A percentile compares a stretch with the other conserved stretches of the same genome.
These are phyloP conservation scores for Bombylius discolor DNA, from an alignment of 2,888 invertebrate species.

Conservation along the genomic window DNA sequence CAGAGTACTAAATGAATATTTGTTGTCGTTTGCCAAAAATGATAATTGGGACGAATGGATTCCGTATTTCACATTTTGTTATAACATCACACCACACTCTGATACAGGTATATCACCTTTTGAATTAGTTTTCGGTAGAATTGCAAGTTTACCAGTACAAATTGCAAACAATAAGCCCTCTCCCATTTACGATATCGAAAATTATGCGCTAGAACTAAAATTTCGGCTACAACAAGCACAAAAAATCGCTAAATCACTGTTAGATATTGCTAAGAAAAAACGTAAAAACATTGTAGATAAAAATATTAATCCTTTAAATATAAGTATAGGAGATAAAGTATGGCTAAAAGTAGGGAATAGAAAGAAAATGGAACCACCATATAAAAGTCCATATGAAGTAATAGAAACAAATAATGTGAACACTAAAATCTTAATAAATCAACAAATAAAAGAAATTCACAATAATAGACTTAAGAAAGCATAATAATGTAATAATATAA, in stretches of 20 bases:
- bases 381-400: neutral
- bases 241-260: neutral
- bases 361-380: neutral
- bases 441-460: neutral
- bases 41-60: constrained; percentile 13
- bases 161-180: too few relatives aligned
- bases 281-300: neutral
- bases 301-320: neutral
- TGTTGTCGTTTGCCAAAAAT: constrained; percentile 10
- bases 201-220: too few relatives aligned
- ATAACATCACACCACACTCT: constrained; percentile 7
- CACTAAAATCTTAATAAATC: neutral
- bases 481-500: too few relatives aligned
- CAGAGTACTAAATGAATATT: constrained; percentile 14
- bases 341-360: neutral
- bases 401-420: constrained; percentile 1
- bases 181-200: neutral
- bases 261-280: neutral
- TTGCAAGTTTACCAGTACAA: neutral
- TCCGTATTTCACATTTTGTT: constrained; percentile 8
- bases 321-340: neutral
- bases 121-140: neutral
- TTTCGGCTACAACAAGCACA: neutral
- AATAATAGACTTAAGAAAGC: neutral
- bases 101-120: neutral